Evolutionary conservation across 2,797 vertebrate species (phyloP).

Genomic region (Buceros bicornis): DNA sequence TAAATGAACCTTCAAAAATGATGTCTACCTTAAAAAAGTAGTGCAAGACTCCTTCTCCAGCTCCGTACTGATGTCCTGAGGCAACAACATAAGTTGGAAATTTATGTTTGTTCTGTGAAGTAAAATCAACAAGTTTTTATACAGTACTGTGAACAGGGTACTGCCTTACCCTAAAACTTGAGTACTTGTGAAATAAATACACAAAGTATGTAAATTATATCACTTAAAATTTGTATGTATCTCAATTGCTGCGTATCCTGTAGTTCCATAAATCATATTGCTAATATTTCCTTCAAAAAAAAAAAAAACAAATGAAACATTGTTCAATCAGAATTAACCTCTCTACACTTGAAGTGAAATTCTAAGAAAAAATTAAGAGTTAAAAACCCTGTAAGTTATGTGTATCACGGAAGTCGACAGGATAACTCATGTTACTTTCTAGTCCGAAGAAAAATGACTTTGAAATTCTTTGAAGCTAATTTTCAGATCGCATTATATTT

Average conservation of each 20-base stretch:
- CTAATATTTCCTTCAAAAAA: background rate
- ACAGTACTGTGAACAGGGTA: background rate
- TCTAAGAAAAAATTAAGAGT: background rate
- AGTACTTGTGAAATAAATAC: background rate
- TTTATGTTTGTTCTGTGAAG: constrained; percentile 70
- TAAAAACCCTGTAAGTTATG: background rate
- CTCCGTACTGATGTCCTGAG: constrained; percentile 91
- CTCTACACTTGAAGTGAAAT: background rate
- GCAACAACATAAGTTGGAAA: constrained; percentile 89
- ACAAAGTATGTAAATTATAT: background rate
- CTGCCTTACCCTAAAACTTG: background rate
- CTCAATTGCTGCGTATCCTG: background rate
- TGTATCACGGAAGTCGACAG: background rate
- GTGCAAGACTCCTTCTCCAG: constrained; percentile 90
- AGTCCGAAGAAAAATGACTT: background rate
- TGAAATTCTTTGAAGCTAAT: background rate
- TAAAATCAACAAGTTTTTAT: background rate
- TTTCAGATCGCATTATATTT: background rate
- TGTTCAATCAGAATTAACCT: background rate
- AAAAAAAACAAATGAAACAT: background rate
- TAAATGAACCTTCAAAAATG: background rate
- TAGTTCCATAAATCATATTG: background rate
- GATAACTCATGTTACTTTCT: background rate
- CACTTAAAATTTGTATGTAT: background rate
- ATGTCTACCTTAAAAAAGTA: constrained; percentile 91